A percentile compares a stretch with the other conserved stretches of the same genome.
These are phyloP conservation scores for Eutolmus rufibarbis DNA, from an alignment of 2,888 invertebrate genomes.

Conservation along the genomic window DNA sequence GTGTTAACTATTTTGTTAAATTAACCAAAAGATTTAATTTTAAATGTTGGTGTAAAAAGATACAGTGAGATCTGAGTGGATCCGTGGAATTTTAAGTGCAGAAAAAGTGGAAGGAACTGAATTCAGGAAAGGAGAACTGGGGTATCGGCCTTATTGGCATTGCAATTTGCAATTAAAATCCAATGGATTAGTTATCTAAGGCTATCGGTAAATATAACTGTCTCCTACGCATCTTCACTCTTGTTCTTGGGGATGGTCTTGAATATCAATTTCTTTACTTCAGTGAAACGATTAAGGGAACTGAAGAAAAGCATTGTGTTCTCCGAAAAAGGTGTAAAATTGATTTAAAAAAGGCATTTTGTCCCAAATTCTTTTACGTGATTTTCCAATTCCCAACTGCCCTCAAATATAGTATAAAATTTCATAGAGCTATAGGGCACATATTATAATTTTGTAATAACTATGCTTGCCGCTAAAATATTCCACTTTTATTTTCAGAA, in stretches of 20 bases:
- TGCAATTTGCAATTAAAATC: slow-evolving; percentile 5
- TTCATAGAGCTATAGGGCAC: too few relatives aligned
- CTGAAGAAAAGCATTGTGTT: not conserved
- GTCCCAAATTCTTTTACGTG: not conserved
- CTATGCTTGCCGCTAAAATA: not conserved
- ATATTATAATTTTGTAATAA: not conserved
- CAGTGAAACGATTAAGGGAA: not conserved
- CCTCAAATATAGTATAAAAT: not conserved
- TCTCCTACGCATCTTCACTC: slow-evolving; percentile 1
- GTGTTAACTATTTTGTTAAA: not conserved
- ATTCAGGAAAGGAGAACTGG: not conserved
- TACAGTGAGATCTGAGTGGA: not conserved
- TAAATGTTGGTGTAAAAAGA: not conserved
- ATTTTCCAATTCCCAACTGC: not conserved
- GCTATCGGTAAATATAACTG: slow-evolving; percentile 47
- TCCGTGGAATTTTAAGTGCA: not conserved
- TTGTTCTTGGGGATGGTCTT: slow-evolving; percentile 16
- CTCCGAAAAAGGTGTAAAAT: not conserved
- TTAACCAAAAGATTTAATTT: not conserved
- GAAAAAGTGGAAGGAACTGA: not conserved
- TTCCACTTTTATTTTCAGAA: too few relatives aligned
- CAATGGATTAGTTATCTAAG: slow-evolving; percentile 43
- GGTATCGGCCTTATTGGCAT: not conserved
- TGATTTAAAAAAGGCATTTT: not conserved
- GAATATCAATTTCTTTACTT: slow-evolving; percentile 13